Evolutionary conservation across 2,888 invertebrate genomes (phyloP).

Genomic region (Aelia acuminata): DNA sequence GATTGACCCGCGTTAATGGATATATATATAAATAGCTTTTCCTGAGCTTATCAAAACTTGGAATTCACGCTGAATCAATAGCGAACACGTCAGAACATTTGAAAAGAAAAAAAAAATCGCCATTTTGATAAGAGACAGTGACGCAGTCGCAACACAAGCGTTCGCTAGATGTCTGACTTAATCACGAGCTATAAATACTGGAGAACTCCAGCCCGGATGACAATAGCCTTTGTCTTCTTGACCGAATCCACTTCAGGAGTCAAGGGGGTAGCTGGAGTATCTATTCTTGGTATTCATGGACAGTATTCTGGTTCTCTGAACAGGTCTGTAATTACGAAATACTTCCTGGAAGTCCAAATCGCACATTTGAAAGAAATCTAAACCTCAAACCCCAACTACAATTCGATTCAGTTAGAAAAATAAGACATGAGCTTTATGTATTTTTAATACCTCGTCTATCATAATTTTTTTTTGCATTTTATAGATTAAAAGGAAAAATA

Average conservation of each 20-base stretch:
- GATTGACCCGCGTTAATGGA: not conserved
- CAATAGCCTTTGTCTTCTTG: slow-evolving; percentile 24
- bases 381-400: too few species aligned
- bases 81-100: not conserved
- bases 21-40: not conserved
- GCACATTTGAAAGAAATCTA: too few species aligned
- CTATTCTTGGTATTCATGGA: not conserved
- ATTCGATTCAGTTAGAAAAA: too few species aligned
- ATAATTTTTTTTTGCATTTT: too few species aligned
- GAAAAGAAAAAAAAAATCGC: not conserved
- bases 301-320: not conserved
- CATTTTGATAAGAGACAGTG: not conserved
- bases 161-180: not conserved
- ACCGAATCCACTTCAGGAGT: not conserved
- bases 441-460: too few species aligned
- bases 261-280: not conserved
- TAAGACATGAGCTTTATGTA: too few species aligned
- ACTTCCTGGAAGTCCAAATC: too few species aligned
- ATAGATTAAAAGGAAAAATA: too few species aligned
- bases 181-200: slow-evolving; percentile 11
- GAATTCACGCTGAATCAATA: slow-evolving; percentile 4
- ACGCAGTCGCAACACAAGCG: not conserved
- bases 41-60: not conserved
- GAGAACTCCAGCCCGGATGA: not conserved
- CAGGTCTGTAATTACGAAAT: too few species aligned